A percentile compares a stretch with the other conserved stretches of the same genome.
These are phyloP conservation scores for Herminia tarsipennalis DNA, from an alignment of 2,888 invertebrate genomes.

Conservation along the genomic window DNA sequence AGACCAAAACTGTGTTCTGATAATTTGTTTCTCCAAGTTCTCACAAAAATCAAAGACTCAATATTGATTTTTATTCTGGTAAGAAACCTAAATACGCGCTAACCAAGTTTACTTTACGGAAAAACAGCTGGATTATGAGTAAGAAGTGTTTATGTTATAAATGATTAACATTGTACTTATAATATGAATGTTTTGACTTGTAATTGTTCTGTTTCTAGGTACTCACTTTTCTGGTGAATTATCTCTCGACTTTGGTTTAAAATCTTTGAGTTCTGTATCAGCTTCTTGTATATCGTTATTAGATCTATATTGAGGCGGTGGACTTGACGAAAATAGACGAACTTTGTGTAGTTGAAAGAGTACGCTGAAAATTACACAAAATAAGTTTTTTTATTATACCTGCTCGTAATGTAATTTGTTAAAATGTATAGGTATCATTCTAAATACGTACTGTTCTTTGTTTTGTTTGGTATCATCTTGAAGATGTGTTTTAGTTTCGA, in stretches of 20 bases:
- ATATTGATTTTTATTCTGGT: too few species aligned
- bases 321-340: constrained; percentile 48
- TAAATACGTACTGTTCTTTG: constrained; percentile 48
- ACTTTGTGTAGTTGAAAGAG: constrained; percentile 54
- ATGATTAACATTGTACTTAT: too few species aligned
- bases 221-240: constrained; percentile 47
- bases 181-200: too few species aligned
- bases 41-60: too few species aligned
- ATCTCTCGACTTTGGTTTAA: constrained; percentile 46
- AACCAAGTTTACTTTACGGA: too few species aligned
- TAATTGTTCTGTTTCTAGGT: neutral
- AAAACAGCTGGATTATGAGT: too few species aligned
- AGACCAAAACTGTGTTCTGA: too few species aligned
- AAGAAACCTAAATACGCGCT: too few species aligned
- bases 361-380: constrained; percentile 31
- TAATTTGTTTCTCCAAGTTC: too few species aligned
- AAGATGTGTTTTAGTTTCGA: constrained; percentile 55
- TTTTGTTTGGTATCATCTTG: constrained; percentile 45
- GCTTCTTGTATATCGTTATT: constrained; percentile 49
- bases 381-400: neutral
- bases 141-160: too few species aligned
- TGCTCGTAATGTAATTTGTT: too few species aligned
- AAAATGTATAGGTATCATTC: too few species aligned
- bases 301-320: constrained; percentile 39
- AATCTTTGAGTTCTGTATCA: constrained; percentile 59